Evolutionary conservation across 2,113 vertebrate genomes (phyloP), one percentile per base, ranked within the genome.

Genomic region (Podocnemis expansa): DNA sequence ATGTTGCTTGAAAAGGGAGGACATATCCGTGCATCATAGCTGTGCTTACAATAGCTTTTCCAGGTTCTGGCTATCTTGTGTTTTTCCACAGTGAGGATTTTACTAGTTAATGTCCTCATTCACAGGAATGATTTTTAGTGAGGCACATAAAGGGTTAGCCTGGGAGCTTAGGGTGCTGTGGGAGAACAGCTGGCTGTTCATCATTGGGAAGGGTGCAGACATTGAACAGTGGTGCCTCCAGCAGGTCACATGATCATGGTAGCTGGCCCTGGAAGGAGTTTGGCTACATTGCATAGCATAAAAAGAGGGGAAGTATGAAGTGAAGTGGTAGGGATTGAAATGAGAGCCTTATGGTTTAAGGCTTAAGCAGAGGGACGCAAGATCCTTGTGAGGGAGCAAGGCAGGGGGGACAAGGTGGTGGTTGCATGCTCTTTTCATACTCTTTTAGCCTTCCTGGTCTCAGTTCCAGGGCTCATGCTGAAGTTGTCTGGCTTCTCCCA

Each of bases 251-350:
- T 14, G 63, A 49, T 93, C 75, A 67, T 91, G 91, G 95, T 95
- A 93, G 85, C 52, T 93, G 97, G 94, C 88, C 7, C 91, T 97
- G 96, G 94, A 97, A 93, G 88, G 76, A 14, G 82, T 76, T 84
- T 9, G 3, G 70, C 96, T 38, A 52, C 92, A 84, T 85, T 94
- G 93, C 93, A 96, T 89, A 96, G 87, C 88, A 25, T 79, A 6
- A 83, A 93, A 55, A 0, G 1, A 93, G 52, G 76, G 85, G 87
- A 94, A 60, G n/a, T 84, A 52, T 91, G 29, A 88, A 92, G 92
- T 92, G 34, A 85, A 92, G 92, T 91, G 78, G 31, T 55, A 76
- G 90, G 63, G 89, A 89, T 95, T 93, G 94, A 85, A 94, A 89
- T 25, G 47, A 83, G 19, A 43, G 34, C 85, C 58, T 86, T 73